Conservation (phyloP, 2,797 vertebrate genomes). For the Champsocephalus gunnari region DNA sequence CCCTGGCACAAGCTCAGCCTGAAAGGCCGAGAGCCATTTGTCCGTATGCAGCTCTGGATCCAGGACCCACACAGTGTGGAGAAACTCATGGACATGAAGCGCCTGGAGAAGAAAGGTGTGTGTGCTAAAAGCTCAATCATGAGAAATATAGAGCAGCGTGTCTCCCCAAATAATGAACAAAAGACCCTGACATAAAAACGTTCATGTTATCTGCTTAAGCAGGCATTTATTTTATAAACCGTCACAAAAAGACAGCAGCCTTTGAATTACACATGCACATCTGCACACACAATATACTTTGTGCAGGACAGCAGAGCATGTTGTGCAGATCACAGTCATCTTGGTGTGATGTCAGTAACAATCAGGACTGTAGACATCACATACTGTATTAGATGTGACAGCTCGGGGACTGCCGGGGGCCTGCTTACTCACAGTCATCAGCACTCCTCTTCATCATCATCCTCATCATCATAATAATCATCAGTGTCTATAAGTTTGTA, state of each 20-base stretch:
- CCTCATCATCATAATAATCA: conserved; percentile 77
- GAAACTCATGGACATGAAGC: conserved; percentile 99
- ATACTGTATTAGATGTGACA: conserved; percentile 83
- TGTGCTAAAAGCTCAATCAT: conserved; percentile 83
- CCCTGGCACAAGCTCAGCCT: conserved; percentile 99
- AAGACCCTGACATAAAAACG: conserved; percentile 5
- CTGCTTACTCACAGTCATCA: conserved; percentile 86
- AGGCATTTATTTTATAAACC: conserved; percentile 51
- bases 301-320: conserved; percentile 81
- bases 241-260: conserved; percentile 37
- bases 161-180: conserved; percentile 86
- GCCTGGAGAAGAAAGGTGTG: conserved; percentile 99
- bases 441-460: conserved; percentile 80
- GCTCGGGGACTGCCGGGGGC: conserved; percentile 78
- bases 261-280: conserved; percentile 67
- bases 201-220: conserved; percentile 28
- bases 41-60: conserved; percentile 99
- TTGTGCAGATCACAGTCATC: conserved; percentile 84
- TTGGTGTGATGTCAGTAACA: conserved; percentile 82
- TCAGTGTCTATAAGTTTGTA: conserved; percentile 75
- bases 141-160: conserved; percentile 69
- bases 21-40: conserved; percentile 97
- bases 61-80: conserved; percentile 98
- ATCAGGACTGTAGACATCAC: conserved; percentile 80
- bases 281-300: conserved; percentile 73